Evolutionary conservation across 1,140 invertebrate genomes (phyloP), one percentile per base, ranked within the genome.

Genomic region (Penaeus indicus): DNA sequence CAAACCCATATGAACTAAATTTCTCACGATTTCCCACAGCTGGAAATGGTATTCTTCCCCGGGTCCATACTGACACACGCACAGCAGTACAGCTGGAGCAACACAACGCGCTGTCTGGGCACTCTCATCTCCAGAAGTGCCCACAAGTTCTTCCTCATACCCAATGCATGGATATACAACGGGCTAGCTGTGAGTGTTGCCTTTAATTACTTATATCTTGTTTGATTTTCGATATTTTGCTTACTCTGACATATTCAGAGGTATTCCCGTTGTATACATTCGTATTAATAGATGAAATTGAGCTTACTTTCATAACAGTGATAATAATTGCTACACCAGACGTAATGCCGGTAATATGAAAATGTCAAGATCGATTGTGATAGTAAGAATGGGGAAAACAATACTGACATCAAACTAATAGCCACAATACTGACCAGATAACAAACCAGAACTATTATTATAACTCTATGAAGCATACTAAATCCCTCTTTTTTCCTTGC

Each of bases 31-130:
- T 54, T 13, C 54, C 54, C 54, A 54, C 54, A 54, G 54, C 88
- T 89, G 32, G 88, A 89, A 61, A 19, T 85, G 25, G 88, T 89
- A 13, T 89, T 80, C 62, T 89, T 89, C 83, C 88, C 88, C 8
- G 75, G 32, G 42, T 89, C 88, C 0, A 38, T 62, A 0, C 42
- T 89, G 42, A 89, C 75, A n/a, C 88, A 89, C 25, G 82, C 82
- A 3, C 88, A 89, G 27, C 88, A 89, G 63, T 89, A 89, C 47
- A 79, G 82, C 13, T 89, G 88, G 88, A 85, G 82, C 83, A 89
- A 85, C 77, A 89, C 88, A 1, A n/a, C 72, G 0, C 82, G 88
- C 13, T 89, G 88, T 64, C 42, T 89, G 19, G 88, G 88, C 5
- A 89, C 88, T 13, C 64, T 89, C 11, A 61, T 89, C 62, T 85